Conservation (phyloP, 2,113 vertebrate genomes). For the Nestor notabilis region DNA sequence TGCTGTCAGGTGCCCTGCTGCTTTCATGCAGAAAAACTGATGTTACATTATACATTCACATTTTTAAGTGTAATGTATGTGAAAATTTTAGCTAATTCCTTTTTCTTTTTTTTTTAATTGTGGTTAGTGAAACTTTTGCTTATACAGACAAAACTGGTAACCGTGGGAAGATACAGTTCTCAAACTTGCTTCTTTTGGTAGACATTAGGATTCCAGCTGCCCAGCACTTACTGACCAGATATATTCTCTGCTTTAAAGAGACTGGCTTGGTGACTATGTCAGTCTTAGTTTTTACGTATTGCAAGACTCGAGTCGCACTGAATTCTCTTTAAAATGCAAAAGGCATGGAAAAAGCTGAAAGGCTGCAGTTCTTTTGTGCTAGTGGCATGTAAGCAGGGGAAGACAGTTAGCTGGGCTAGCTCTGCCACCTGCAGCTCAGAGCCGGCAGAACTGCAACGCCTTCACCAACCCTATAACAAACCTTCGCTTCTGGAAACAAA, state of each 20-base stretch:
- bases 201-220: not conserved
- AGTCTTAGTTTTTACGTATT: not conserved
- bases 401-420: constrained; percentile 42
- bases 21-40: not conserved
- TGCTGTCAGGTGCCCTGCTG: not conserved
- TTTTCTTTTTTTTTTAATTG: not conserved
- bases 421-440: constrained; percentile 77
- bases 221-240: not conserved
- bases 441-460: not conserved
- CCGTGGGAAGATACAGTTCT: not conserved
- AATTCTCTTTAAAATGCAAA: not conserved
- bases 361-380: constrained; percentile 13
- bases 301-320: not conserved
- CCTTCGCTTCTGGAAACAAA: accelerated
- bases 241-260: not conserved
- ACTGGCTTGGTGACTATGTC: not conserved
- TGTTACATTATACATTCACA: not conserved
- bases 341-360: not conserved
- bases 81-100: not conserved
- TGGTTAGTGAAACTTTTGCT: not conserved
- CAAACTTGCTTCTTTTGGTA: not conserved
- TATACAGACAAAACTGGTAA: not conserved
- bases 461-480: accelerated
- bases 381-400: not conserved
- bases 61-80: not conserved